Conservation (phyloP, 2,113 vertebrate species). For the Perca schrenkii region DNA sequence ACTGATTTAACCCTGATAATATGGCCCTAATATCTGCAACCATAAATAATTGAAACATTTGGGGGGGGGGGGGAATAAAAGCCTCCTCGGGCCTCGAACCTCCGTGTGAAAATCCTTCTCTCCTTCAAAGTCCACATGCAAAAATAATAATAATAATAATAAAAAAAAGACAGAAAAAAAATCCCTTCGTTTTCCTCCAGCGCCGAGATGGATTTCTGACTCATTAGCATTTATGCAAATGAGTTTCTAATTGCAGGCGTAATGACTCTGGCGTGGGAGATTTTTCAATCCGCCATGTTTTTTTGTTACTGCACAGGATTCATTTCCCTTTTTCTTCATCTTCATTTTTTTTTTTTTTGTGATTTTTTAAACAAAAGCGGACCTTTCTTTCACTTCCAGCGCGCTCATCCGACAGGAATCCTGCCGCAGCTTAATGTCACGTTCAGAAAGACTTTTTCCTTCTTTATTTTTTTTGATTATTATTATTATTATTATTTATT, state of each 20-base stretch:
- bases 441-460: background rate
- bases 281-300: constrained; percentile 80
- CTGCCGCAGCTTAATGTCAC: constrained; percentile 38
- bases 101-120: constrained; percentile 50
- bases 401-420: constrained; percentile 29
- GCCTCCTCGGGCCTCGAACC: constrained; percentile 48
- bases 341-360: background rate
- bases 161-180: background rate
- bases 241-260: constrained; percentile 89
- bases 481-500: background rate
- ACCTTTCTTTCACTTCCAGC: constrained; percentile 30
- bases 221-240: constrained; percentile 98
- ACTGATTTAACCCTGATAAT: background rate
- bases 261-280: constrained; percentile 81
- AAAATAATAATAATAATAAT: background rate
- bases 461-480: background rate
- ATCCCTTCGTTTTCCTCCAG: constrained; percentile 78
- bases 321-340: constrained; percentile 19
- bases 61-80: background rate
- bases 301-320: constrained; percentile 68
- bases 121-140: constrained; percentile 46
- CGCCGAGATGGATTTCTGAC: constrained; percentile 83
- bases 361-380: constrained; percentile 35
- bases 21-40: background rate
- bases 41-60: background rate